phyloP scores from a whole-genome alignment of 1,140 invertebrate species.

The Phocides pigmalion region DNA sequence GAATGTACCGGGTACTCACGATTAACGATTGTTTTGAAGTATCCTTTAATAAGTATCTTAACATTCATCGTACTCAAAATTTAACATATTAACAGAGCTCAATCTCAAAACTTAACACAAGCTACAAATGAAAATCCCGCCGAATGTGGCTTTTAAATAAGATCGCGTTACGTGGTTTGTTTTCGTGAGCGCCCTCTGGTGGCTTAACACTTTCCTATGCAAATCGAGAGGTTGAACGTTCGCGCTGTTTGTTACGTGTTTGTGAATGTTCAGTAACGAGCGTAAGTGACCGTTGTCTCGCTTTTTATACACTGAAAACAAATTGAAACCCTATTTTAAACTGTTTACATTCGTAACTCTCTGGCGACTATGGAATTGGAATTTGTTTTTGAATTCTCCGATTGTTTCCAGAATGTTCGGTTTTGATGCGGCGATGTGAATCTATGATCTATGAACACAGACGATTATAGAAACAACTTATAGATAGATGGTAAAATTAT shows the following conservation, averaged over 20 bases:
- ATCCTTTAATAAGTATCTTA: no score
- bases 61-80: no score
- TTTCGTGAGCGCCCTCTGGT: conserved; percentile 55
- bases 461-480: no score
- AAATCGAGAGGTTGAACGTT: conserved; percentile 47
- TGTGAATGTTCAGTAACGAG: conserved; percentile 19
- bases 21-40: no score
- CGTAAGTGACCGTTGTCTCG: conserved; percentile 30
- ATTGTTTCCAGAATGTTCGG: not conserved
- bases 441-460: no score
- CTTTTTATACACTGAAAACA: conserved; percentile 22
- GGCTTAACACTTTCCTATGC: conserved; percentile 58
- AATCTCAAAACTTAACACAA: no score
- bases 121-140: conserved; percentile 60
- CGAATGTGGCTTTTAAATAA: conserved; percentile 62
- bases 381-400: not conserved
- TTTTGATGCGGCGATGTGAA: not conserved
- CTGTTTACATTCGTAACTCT: conserved; percentile 15
- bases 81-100: no score
- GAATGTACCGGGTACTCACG: no score
- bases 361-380: not conserved
- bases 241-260: not conserved
- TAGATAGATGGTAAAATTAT: no score
- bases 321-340: conserved; percentile 31
- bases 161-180: conserved; percentile 55